Evolutionary conservation across 1,140 invertebrate genomes (phyloP).

Genomic region (Reticulitermes speratus): DNA sequence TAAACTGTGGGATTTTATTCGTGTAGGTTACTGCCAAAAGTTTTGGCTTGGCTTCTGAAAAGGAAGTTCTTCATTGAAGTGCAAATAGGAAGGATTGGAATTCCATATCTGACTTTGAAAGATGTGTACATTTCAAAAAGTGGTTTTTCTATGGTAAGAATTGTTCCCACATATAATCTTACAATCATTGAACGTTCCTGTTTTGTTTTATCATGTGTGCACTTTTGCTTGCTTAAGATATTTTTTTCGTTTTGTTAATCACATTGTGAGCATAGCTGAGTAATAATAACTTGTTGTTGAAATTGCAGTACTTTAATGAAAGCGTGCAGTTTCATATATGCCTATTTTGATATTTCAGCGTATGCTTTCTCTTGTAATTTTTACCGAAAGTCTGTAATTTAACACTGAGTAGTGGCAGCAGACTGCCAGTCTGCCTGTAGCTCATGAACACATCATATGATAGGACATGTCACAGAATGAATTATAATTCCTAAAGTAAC

Average conservation of each 20-base stretch:
- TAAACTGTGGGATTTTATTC: constrained; percentile 27
- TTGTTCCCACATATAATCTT: too few relatives aligned
- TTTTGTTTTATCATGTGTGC: background rate
- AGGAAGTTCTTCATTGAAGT: constrained; percentile 64
- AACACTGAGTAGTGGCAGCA: too few relatives aligned
- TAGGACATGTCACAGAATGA: too few relatives aligned
- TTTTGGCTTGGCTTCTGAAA: constrained; percentile 68
- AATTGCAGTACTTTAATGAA: background rate
- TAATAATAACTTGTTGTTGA: background rate
- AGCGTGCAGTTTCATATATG: background rate
- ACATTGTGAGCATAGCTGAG: background rate
- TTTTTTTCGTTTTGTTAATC: background rate
- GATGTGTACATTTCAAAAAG: constrained; percentile 66
- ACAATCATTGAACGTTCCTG: background rate
- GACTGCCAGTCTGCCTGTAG: too few relatives aligned
- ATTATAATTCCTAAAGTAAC: too few relatives aligned
- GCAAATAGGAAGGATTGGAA: constrained; percentile 64
- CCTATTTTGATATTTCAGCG: background rate
- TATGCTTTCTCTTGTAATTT: too few relatives aligned
- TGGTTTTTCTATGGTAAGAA: constrained; percentile 67
- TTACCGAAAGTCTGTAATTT: too few relatives aligned
- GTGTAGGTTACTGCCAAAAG: constrained; percentile 62
- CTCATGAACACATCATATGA: too few relatives aligned
- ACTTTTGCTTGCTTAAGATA: background rate
- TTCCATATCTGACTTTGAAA: constrained; percentile 65